Conservation (phyloP, 2,888 invertebrate genomes). For the Physocephala rufipes region DNA sequence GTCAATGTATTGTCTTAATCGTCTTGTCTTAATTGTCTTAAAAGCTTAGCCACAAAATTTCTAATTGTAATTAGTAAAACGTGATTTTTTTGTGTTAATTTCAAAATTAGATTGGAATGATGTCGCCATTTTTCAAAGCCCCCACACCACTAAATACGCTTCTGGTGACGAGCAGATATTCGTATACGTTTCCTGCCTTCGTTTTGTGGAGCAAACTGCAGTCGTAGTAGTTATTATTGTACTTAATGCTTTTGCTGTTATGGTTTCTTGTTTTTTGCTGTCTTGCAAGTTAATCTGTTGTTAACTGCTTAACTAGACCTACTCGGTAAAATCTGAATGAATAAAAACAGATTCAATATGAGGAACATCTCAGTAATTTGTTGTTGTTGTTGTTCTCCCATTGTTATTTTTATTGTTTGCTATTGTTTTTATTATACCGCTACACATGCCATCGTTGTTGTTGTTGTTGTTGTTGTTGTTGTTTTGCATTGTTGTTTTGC, state of each 20-base stretch:
- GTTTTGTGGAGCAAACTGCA: background rate
- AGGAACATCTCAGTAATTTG: constrained; percentile 5
- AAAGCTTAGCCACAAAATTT: too few relatives aligned
- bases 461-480: constrained; percentile 13
- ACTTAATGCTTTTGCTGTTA: background rate
- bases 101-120: too few relatives aligned
- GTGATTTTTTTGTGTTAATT: too few relatives aligned
- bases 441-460: constrained; percentile 13
- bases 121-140: too few relatives aligned
- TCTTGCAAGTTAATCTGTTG: constrained; percentile 23
- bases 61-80: too few relatives aligned
- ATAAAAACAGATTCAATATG: too few relatives aligned
- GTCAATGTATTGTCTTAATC: too few relatives aligned
- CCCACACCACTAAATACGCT: too few relatives aligned
- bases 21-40: too few relatives aligned
- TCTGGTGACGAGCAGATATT: too few relatives aligned
- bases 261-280: constrained; percentile 9
- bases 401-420: constrained; percentile 14
- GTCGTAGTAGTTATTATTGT: background rate
- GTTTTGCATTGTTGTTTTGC: background rate
- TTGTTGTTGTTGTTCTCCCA: constrained; percentile 23
- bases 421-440: constrained; percentile 30
- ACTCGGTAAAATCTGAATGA: background rate
- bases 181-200: background rate
- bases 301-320: constrained; percentile 12